Base-by-base conservation (phyloP, 2,888 invertebrate species). In the Nomada ruficornis region DNA sequence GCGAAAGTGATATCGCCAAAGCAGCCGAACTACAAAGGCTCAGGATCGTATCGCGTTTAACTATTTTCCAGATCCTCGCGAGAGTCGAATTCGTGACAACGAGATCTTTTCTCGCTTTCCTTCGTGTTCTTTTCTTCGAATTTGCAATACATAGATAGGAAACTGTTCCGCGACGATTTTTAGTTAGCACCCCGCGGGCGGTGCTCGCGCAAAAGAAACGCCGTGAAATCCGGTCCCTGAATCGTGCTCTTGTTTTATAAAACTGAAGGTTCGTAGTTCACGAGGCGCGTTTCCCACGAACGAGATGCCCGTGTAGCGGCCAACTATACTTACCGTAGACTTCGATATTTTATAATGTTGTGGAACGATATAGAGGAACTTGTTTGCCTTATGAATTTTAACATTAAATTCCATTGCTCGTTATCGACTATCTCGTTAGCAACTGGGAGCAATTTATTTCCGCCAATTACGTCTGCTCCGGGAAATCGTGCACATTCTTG, bases 1-100 rank as follows among this genome's bases (percentile, higher is more conserved):
- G 90, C 88, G 90, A 91, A 91, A 90, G 91, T 89, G 88, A 90
- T 87, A 88, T 85, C 86, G 83, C 65, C 55, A 55, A 54, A 60
- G 60, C 73, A 65, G 29, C 18, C 72, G 81, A 60, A 77, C 72
- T 67, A 74, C 79, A 76, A 81, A 82, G 78, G 78, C 77, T 77
- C 76, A 80, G 73, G 77, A 76, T 84, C 84, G 75, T 70, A 78
- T 84, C 77, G 74, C 77, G 75, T 74, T 77, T 83, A 79, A 63
- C 69, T 70, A 26, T 55, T 72, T 62, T 42, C 55, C 69, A 18
- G 62, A 59, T 69, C 76, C 42, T 60, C 55, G 52, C 59, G 55
- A 42, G 47, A 63, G 68, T 47, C 55, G 74, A 69, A 82, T 64
- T 82, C 82, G 82, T 74, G 79, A 68, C 80, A 63, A 52, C 70